phyloP scores from a whole-genome alignment of 2,113 vertebrate genomes.

The Salvelinus sp. region DNA sequence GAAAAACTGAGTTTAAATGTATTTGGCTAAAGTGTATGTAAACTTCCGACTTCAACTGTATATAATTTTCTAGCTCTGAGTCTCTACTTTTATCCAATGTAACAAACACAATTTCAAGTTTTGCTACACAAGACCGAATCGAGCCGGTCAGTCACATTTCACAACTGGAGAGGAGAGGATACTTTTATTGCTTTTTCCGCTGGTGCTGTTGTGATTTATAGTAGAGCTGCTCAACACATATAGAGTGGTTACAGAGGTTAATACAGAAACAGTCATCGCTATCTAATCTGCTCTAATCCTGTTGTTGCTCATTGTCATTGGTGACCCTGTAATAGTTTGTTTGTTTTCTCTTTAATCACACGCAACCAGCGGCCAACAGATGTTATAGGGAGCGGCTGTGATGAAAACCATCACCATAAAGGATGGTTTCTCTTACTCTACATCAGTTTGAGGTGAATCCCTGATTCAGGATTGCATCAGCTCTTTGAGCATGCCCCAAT shows the following conservation, averaged over 20 bases:
- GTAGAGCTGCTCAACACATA: not conserved
- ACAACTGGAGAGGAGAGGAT: not conserved
- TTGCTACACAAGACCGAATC: too few species aligned
- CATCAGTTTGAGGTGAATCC: not conserved
- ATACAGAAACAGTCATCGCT: not conserved
- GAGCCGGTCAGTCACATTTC: not conserved
- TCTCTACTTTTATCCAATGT: too few species aligned
- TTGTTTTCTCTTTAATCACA: not conserved
- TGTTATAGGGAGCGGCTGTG: not conserved
- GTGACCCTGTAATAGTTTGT: not conserved
- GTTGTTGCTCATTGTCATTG: not conserved
- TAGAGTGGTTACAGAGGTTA: not conserved
- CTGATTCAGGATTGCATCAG: constrained; percentile 11
- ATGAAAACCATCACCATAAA: not conserved
- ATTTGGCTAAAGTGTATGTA: too few species aligned
- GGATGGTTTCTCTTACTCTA: not conserved
- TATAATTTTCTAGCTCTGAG: too few species aligned
- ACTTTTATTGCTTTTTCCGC: not conserved
- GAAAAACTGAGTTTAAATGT: too few species aligned
- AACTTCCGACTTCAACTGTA: too few species aligned
- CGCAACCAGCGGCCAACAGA: not conserved
- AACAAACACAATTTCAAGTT: too few species aligned
- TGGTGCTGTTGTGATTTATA: too few species aligned
- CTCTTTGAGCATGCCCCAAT: not conserved
- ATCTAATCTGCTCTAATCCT: constrained; percentile 12